These are phyloP conservation scores for Pterobdella sp. DNA, from an alignment of 2,888 invertebrate genomes.

Conservation along the genomic window DNA sequence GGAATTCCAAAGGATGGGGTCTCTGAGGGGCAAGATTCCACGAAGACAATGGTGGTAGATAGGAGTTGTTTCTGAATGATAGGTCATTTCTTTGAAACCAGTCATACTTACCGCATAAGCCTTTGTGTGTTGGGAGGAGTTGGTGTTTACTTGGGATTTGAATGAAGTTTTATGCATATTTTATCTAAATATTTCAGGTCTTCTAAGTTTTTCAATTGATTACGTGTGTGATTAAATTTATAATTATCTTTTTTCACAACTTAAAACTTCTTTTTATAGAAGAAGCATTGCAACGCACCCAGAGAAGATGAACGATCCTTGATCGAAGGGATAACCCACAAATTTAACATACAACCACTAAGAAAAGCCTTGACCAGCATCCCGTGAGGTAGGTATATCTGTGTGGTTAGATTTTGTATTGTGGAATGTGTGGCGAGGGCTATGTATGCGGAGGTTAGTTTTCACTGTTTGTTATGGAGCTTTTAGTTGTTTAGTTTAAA, in stretches of 20 bases:
- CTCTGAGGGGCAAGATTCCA: background rate
- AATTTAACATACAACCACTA: slow-evolving; percentile 38
- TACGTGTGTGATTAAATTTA: background rate
- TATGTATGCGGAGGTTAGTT: too few relatives aligned
- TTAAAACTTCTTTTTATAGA: background rate
- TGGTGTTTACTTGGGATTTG: background rate
- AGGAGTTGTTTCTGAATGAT: background rate
- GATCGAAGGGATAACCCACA: slow-evolving; percentile 41
- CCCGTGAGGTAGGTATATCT: slow-evolving; percentile 37
- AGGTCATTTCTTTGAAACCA: background rate
- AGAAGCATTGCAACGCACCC: slow-evolving; percentile 34
- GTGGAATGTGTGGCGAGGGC: too few relatives aligned
- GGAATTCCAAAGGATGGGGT: background rate
- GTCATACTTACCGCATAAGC: slow-evolving; percentile 1
- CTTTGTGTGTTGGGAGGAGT: background rate
- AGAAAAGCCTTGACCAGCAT: slow-evolving; percentile 34
- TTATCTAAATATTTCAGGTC: background rate
- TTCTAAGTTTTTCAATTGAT: background rate
- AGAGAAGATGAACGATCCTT: slow-evolving; percentile 38
- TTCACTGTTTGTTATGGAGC: too few relatives aligned
- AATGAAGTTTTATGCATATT: background rate
- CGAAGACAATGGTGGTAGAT: background rate
- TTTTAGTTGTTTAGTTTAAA: too few relatives aligned
- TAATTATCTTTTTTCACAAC: background rate
- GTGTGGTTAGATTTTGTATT: background rate